phyloP scores from a whole-genome alignment of 2,113 vertebrate genomes.

The Pseudonaja textilis region DNA sequence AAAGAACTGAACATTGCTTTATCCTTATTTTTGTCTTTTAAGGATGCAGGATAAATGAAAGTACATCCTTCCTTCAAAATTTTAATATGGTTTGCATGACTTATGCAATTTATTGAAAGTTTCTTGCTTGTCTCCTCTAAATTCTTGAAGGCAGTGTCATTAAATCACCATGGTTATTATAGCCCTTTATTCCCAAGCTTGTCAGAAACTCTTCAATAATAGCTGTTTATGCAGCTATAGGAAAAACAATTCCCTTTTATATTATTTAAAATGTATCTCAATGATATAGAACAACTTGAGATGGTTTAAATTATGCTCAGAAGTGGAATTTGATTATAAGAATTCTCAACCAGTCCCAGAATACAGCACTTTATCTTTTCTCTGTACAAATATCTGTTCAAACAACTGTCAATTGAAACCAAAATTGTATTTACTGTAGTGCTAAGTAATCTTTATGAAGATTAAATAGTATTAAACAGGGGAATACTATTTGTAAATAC shows the following conservation, averaged over 20 bases:
- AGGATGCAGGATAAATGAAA: background rate
- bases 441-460: slow-evolving; percentile 26
- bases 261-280: background rate
- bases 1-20: background rate
- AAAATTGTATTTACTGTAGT: background rate
- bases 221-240: background rate
- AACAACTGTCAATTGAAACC: background rate
- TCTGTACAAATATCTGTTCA: background rate
- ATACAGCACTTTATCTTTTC: slow-evolving; percentile 1
- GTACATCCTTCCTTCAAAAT: background rate
- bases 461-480: slow-evolving; percentile 13
- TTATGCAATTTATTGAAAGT: background rate
- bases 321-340: slow-evolving; percentile 5
- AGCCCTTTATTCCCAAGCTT: background rate
- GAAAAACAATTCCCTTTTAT: background rate
- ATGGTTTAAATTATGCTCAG: background rate
- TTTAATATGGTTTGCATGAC: background rate
- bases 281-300: background rate
- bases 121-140: background rate
- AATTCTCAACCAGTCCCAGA: background rate
- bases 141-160: background rate
- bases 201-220: background rate
- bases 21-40: background rate
- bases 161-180: background rate
- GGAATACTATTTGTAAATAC: slow-evolving; percentile 15